Conservation (phyloP, 2,888 invertebrate species). For the Conus canariensis region DNA sequence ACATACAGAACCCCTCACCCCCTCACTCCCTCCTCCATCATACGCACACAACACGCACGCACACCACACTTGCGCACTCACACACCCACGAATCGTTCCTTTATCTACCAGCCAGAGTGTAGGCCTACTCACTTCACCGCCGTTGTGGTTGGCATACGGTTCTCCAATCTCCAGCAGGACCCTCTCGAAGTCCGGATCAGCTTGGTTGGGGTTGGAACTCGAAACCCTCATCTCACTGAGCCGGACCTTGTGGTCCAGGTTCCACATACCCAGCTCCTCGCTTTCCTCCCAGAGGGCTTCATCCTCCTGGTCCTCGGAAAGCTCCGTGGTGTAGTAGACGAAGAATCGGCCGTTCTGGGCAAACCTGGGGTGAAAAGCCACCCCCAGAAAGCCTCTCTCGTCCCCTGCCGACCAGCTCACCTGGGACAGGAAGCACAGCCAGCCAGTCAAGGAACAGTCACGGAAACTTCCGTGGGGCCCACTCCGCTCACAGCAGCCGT, state of each 20-base stretch:
- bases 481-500: no score
- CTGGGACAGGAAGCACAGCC: neutral
- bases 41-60: no score
- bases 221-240: conserved; percentile 65
- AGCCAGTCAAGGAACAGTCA: neutral
- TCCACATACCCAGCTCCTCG: neutral
- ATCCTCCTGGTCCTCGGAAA: conserved; percentile 14
- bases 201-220: conserved; percentile 58
- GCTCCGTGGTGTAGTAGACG: conserved; percentile 67
- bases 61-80: no score
- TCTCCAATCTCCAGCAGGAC: conserved; percentile 68
- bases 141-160: conserved; percentile 76
- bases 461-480: neutral
- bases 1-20: no score
- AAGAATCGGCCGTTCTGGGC: conserved; percentile 70
- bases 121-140: conserved; percentile 71
- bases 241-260: conserved; percentile 54
- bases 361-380: conserved; percentile 46
- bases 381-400: conserved; percentile 47
- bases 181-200: conserved; percentile 59
- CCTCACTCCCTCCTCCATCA: no score
- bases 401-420: conserved; percentile 35
- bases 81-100: no score
- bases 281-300: neutral
- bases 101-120: no score